Evolutionary conservation across 2,797 vertebrate genomes (phyloP), one percentile per base, ranked within the genome.

Genomic region (Lycodopsis pacificus): DNA sequence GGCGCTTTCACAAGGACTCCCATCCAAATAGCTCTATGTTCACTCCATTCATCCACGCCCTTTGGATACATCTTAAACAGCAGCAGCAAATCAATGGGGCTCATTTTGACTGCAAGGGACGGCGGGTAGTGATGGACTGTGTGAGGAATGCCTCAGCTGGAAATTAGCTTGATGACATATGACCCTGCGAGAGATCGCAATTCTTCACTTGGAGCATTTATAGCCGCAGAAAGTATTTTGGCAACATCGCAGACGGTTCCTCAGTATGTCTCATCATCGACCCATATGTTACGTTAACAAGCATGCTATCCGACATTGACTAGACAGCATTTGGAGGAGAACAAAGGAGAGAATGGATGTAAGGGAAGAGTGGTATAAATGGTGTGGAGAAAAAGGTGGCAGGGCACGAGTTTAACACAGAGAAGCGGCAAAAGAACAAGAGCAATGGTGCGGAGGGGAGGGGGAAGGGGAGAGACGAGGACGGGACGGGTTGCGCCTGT

Each of bases 41-140:
- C 70, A 36, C 34, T 56, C 66, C 30, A 77, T 86, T 89, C 68
- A 87, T 83, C 17, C 34, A 56, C 81, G 78, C 81, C 86, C 85
- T 84, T 69, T 74, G 78, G 79, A 88, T 81, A 85, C 71, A 61
- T 80, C 53, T 71, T 25, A 12, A 27, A 25, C 22, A 73, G 72
- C 56, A 53, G 73, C 44, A 59, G 73, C 65, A 86, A 83, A 89
- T 93, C 81, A 91, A 80, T 80, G 68, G 66, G 53, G 78, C 72
- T 84, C 73, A 66, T 86, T 82, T 79, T 54, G 62, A 77, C 72
- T 72, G 40, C 71, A 49, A 48, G 51, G 46, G 51, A 77, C 4
- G 7, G 56, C 65, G 81, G 54, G 81, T 82, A 79, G 83, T 77
- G 46, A 85, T 46, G 30, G 72, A 44, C 68, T 79, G 72, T 79